Percentiles rank a stretch among this genome's conserved stretches.
These are phyloP conservation scores for Clarias magur DNA, from an alignment of 2,113 vertebrate species.

Conservation along the genomic window DNA sequence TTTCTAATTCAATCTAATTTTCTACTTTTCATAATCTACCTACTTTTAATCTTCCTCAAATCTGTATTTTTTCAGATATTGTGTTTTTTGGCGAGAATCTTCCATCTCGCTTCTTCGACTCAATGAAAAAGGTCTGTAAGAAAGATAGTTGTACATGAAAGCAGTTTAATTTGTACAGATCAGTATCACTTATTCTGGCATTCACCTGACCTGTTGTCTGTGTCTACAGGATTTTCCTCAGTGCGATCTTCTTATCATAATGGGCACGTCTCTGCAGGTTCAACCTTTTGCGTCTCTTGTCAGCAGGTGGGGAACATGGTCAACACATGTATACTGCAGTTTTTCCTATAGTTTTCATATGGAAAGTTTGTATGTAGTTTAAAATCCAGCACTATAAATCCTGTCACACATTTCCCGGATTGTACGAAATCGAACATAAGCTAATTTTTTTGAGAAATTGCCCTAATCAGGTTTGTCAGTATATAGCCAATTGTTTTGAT, in stretches of 20 bases:
- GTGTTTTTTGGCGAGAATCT: slow-evolving; percentile 91
- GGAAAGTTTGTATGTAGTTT: neutral
- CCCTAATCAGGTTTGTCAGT: neutral
- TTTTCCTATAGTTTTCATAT: neutral
- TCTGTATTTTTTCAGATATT: slow-evolving; percentile 73
- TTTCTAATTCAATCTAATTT: neutral
- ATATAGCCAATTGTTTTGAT: neutral
- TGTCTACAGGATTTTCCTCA: slow-evolving; percentile 81
- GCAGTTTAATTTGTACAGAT: neutral
- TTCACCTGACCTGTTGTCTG: too few relatives aligned
- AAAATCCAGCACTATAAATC: neutral
- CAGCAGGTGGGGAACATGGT: slow-evolving; percentile 72
- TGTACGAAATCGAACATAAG: neutral
- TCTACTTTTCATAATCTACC: neutral
- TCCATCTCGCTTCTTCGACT: slow-evolving; percentile 83
- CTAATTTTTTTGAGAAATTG: neutral
- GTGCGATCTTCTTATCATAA: slow-evolving; percentile 87
- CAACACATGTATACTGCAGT: neutral
- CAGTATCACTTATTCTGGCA: neutral
- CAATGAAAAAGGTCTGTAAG: slow-evolving; percentile 79
- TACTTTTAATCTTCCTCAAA: neutral
- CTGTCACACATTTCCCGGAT: neutral
- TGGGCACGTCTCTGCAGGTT: slow-evolving; percentile 92
- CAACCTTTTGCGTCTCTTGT: slow-evolving; percentile 89
- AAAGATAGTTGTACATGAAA: neutral